phyloP scores from a whole-genome alignment of 2,888 invertebrate genomes.

The Nephrocerus scutellatus region DNA sequence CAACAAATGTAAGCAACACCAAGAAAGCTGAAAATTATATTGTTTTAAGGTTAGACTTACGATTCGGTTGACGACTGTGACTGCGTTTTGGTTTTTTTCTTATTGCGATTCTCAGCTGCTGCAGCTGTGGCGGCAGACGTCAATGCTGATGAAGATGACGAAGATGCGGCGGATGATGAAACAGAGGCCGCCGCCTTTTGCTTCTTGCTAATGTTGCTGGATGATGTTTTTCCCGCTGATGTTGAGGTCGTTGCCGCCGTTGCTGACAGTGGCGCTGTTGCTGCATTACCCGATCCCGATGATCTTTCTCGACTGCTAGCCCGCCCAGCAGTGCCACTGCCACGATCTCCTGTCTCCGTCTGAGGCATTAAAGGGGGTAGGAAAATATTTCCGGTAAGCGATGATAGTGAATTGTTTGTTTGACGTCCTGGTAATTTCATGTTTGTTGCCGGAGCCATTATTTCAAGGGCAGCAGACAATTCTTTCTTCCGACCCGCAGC shows the following conservation, averaged over 20 bases:
- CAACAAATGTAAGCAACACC: too few relatives aligned
- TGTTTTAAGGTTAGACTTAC: neutral
- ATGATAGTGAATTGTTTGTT: slow-evolving; percentile 79
- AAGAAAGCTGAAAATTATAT: too few relatives aligned
- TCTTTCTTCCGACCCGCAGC: slow-evolving; percentile 10
- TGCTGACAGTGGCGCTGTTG: slow-evolving; percentile 31
- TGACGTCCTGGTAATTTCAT: slow-evolving; percentile 60
- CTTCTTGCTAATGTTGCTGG: slow-evolving; percentile 17
- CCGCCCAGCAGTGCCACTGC: too few relatives aligned
- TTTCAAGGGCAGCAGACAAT: slow-evolving; percentile 12
- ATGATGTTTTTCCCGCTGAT: slow-evolving; percentile 19
- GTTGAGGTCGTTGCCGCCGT: slow-evolving; percentile 24
- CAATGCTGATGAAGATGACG: neutral
- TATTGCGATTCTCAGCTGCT: neutral
- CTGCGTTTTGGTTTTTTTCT: neutral
- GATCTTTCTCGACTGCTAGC: too few relatives aligned
- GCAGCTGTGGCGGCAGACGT: neutral
- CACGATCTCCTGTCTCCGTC: neutral
- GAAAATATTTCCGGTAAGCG: slow-evolving; percentile 75
- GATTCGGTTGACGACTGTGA: neutral
- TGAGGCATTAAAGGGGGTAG: slow-evolving; percentile 51
- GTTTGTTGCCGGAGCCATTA: slow-evolving; percentile 46
- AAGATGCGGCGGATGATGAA: slow-evolving; percentile 1
- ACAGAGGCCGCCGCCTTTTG: slow-evolving; percentile 11
- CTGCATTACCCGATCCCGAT: too few relatives aligned